phyloP scores from a whole-genome alignment of 2,113 vertebrate genomes.

The Myocastor coypus region DNA sequence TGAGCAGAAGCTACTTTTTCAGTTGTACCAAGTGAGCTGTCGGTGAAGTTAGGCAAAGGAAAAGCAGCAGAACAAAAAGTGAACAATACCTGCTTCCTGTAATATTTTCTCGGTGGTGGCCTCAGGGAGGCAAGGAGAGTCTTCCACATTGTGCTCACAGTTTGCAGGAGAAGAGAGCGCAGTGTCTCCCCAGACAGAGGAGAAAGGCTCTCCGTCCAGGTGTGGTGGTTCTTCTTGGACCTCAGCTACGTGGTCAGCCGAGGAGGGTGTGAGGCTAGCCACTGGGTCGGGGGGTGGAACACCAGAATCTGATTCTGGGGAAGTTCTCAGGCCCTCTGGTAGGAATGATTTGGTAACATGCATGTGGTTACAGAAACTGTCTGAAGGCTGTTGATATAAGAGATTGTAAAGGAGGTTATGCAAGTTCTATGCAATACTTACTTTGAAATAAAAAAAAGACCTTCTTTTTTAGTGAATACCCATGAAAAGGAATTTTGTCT shows the following conservation, averaged over 20 bases:
- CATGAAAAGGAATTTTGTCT: conserved; percentile 45
- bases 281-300: conserved; percentile 85
- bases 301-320: conserved; percentile 89
- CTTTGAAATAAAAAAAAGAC: conserved; percentile 65
- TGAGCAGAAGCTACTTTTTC: neutral
- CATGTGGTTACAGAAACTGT: conserved; percentile 87
- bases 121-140: conserved; percentile 86
- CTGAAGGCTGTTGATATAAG: conserved; percentile 88
- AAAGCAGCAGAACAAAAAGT: neutral
- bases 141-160: conserved; percentile 86
- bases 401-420: conserved; percentile 87
- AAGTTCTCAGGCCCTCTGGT: conserved; percentile 86
- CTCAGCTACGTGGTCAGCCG: conserved; percentile 83
- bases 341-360: conserved; percentile 88
- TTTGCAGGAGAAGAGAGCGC: conserved; percentile 85
- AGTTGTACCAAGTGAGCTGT: neutral
- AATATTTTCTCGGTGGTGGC: conserved; percentile 76
- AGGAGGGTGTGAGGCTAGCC: conserved; percentile 85
- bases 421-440: conserved; percentile 75
- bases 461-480: conserved; percentile 18
- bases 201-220: conserved; percentile 76
- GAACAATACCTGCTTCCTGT: conserved; percentile 85
- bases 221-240: conserved; percentile 79
- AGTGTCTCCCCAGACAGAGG: conserved; percentile 74
- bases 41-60: neutral